phyloP scores from a whole-genome alignment of 2,797 vertebrate genomes.

The Cyprinella venusta region DNA sequence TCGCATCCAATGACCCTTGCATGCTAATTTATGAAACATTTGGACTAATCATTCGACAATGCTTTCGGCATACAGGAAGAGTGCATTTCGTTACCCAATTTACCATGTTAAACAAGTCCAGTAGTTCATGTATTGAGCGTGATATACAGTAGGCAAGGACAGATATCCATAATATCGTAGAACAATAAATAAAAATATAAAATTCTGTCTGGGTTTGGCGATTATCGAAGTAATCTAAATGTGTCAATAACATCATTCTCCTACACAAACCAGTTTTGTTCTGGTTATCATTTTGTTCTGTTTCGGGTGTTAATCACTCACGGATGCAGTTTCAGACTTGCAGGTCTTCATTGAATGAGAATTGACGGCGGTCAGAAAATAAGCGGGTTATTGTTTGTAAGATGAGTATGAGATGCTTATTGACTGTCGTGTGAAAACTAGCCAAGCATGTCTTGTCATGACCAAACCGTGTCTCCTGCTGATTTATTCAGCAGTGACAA shows the following conservation, averaged over 20 bases:
- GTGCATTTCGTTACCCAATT: background rate
- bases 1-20: background rate
- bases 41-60: background rate
- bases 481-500: slow-evolving; percentile 12
- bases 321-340: slow-evolving; percentile 51
- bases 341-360: slow-evolving; percentile 14
- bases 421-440: slow-evolving; percentile 28
- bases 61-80: background rate
- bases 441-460: slow-evolving; percentile 38
- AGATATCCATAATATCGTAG: background rate
- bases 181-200: background rate
- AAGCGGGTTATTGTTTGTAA: slow-evolving; percentile 25
- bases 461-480: slow-evolving; percentile 19
- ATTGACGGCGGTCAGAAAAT: slow-evolving; percentile 22
- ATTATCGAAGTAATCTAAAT: background rate
- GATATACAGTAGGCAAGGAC: background rate
- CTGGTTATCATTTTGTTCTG: background rate
- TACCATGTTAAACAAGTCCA: background rate
- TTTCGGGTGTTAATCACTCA: slow-evolving; percentile 7
- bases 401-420: slow-evolving; percentile 26
- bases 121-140: background rate
- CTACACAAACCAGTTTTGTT: background rate
- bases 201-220: background rate
- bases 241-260: background rate
- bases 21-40: background rate